These are phyloP conservation scores for Myotis myotis DNA, from an alignment of 2,797 vertebrate species.

Conservation along the genomic window DNA sequence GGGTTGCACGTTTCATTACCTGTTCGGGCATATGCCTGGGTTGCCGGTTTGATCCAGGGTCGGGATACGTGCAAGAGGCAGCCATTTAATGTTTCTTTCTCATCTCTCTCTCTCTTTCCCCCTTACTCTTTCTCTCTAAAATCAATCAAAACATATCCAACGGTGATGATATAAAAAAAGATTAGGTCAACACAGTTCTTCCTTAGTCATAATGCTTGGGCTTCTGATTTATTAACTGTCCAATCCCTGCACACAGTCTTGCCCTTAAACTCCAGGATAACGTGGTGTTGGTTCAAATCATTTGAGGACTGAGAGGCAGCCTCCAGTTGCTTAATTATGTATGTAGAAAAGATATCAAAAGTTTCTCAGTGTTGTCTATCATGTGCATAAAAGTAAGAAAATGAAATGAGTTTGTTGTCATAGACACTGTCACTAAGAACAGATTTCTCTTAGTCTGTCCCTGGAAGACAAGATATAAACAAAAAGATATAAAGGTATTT, in stretches of 20 bases:
- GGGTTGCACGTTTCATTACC: background rate
- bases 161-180: background rate
- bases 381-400: slow-evolving; percentile 63
- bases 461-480: slow-evolving; percentile 80
- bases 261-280: background rate
- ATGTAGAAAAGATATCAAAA: slow-evolving; percentile 58
- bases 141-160: background rate
- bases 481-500: slow-evolving; percentile 80
- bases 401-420: slow-evolving; percentile 81
- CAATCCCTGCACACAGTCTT: background rate
- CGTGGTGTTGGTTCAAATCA: background rate
- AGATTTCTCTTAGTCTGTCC: slow-evolving; percentile 76
- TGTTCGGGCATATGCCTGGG: background rate
- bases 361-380: slow-evolving; percentile 73
- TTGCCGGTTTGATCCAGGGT: background rate
- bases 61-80: background rate
- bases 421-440: slow-evolving; percentile 78
- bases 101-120: background rate
- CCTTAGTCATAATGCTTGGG: background rate
- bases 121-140: background rate
- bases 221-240: slow-evolving; percentile 11
- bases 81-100: background rate
- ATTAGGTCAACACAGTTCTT: background rate
- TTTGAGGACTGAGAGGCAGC: background rate
- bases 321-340: slow-evolving; percentile 55